A percentile compares a stretch with the other conserved stretches of the same genome.
phyloP scores from a whole-genome alignment of 1,140 invertebrate species.

The Pantala flavescens region DNA sequence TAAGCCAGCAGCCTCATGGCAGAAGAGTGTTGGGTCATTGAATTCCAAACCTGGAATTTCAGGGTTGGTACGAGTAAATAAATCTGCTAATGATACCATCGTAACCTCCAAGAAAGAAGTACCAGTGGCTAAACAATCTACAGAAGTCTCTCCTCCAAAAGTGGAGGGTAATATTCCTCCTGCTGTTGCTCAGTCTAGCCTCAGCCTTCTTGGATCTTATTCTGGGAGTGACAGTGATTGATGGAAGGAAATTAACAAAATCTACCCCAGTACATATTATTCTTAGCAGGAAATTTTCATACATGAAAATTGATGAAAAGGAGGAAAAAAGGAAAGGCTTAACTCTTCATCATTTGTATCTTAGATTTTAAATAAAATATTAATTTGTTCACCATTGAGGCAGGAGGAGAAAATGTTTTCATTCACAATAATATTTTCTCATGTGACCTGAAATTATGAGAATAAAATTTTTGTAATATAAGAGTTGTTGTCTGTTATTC shows the following conservation, averaged over 20 bases:
- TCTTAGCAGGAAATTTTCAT: too few relatives aligned
- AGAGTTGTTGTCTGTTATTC: too few relatives aligned
- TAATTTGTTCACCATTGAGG: too few relatives aligned
- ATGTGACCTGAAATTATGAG: too few relatives aligned
- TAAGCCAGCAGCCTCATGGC: not conserved
- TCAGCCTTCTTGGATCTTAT: constrained; percentile 26
- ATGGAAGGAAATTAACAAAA: not conserved
- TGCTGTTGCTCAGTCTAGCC: constrained; percentile 10
- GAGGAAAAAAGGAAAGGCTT: too few relatives aligned
- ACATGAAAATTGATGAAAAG: too few relatives aligned
- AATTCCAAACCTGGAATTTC: not conserved
- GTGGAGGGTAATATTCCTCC: not conserved
- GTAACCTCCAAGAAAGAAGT: not conserved
- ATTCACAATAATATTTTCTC: too few relatives aligned
- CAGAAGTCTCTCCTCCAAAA: too few relatives aligned
- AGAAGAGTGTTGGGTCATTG: constrained; percentile 7
- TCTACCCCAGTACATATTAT: not conserved
- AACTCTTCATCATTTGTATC: too few relatives aligned
- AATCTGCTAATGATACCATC: not conserved
- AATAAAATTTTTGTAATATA: too few relatives aligned
- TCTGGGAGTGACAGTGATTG: constrained; percentile 23
- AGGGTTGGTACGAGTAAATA: constrained; percentile 14
- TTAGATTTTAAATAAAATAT: too few relatives aligned
- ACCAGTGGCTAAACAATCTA: not conserved
- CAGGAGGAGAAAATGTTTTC: too few relatives aligned